Conservation (phyloP, 2,888 invertebrate genomes). For the Zhuqinia jingwanae region DNA sequence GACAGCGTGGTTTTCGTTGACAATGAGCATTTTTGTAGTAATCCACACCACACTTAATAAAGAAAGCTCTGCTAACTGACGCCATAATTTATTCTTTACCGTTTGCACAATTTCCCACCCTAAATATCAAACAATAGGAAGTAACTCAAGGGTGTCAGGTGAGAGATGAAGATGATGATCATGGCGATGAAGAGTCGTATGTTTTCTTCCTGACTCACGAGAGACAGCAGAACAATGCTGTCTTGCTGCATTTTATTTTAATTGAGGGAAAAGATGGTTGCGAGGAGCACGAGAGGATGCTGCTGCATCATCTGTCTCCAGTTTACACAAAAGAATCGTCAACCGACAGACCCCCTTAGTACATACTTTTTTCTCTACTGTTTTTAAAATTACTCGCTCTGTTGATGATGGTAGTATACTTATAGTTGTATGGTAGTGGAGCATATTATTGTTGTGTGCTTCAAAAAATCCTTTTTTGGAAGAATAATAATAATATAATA, state of each 20-base stretch:
- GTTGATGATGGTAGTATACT: slow-evolving; percentile 22
- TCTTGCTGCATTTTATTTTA: slow-evolving; percentile 33
- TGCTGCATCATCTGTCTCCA: slow-evolving; percentile 47
- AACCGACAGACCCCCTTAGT: slow-evolving; percentile 46
- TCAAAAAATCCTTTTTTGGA: too few species aligned
- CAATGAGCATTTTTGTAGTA: background rate
- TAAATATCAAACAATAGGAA: slow-evolving; percentile 66
- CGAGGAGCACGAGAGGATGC: slow-evolving; percentile 35
- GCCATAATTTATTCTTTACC: slow-evolving; percentile 22
- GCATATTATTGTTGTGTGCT: slow-evolving; percentile 15
- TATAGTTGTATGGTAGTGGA: background rate
- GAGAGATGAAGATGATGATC: slow-evolving; percentile 57
- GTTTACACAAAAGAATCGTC: slow-evolving; percentile 32
- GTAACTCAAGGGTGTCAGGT: slow-evolving; percentile 68
- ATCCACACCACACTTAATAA: too few species aligned
- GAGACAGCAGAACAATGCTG: slow-evolving; percentile 35
- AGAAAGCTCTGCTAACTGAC: background rate
- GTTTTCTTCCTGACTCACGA: slow-evolving; percentile 24
- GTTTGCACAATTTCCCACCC: slow-evolving; percentile 63
- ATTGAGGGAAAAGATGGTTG: slow-evolving; percentile 17
- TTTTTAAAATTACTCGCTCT: slow-evolving; percentile 55
- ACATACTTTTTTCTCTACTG: slow-evolving; percentile 24
- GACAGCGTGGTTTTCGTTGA: slow-evolving; percentile 15
- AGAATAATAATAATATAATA: background rate
- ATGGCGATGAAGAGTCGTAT: slow-evolving; percentile 49